phyloP scores from a whole-genome alignment of 2,888 invertebrate genomes.

The Notocelia uddmanniana region DNA sequence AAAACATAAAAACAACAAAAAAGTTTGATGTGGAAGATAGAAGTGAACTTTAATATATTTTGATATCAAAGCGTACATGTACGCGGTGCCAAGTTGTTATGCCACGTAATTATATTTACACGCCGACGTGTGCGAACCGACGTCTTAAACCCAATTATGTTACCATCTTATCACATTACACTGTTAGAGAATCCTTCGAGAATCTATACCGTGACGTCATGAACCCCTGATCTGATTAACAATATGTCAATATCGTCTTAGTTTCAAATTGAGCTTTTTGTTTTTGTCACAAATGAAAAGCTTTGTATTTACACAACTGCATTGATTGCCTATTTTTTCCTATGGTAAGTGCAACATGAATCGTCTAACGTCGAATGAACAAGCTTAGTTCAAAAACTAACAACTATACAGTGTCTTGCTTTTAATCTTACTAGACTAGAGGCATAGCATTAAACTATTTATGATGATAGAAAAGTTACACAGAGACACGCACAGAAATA shows the following conservation, averaged over 20 bases:
- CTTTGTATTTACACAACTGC: not conserved
- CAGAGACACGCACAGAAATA: too few relatives aligned
- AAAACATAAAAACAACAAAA: not conserved
- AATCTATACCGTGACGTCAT: not conserved
- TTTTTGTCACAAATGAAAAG: not conserved
- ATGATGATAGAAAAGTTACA: too few relatives aligned
- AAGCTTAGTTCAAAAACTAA: too few relatives aligned
- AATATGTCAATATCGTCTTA: not conserved
- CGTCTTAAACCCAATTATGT: slow-evolving; percentile 5
- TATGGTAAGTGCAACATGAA: too few relatives aligned
- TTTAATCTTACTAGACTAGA: too few relatives aligned
- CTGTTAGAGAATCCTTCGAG: not conserved
- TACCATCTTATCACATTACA: slow-evolving; percentile 12
- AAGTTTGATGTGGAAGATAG: not conserved
- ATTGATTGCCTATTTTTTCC: not conserved
- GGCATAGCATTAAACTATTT: too few relatives aligned
- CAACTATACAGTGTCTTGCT: too few relatives aligned
- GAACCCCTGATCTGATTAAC: not conserved
- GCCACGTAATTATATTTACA: slow-evolving; percentile 6
- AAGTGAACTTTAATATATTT: not conserved
- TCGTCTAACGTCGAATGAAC: too few relatives aligned
- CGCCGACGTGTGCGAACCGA: not conserved
- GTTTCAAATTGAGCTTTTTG: not conserved
- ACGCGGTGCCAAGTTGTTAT: not conserved
- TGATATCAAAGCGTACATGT: not conserved